Conservation (phyloP, 2,113 vertebrate genomes). For the Microtus richardsoni region DNA sequence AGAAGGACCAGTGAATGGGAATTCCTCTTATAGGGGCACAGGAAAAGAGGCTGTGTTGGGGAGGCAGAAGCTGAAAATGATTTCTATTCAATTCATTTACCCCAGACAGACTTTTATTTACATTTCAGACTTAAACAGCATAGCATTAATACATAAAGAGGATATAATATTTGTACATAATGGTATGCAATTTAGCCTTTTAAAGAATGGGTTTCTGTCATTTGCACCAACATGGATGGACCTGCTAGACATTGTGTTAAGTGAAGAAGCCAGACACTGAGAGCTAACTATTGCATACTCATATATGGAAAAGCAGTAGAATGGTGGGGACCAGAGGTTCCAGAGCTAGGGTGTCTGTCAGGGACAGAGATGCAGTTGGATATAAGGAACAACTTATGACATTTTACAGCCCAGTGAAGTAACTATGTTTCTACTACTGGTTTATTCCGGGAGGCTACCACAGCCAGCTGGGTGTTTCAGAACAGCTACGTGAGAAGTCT, state of each 20-base stretch:
- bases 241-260: background rate
- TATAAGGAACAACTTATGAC: background rate
- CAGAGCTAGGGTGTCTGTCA: background rate
- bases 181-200: background rate
- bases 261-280: too few species aligned
- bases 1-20: background rate
- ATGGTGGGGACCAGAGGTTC: background rate
- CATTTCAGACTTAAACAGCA: background rate
- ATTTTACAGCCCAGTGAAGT: background rate
- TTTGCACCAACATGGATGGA: background rate
- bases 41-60: background rate
- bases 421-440: background rate
- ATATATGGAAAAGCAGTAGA: background rate
- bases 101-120: background rate
- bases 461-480: background rate
- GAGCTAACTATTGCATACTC: background rate
- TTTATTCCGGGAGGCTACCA: background rate
- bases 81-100: background rate
- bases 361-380: background rate
- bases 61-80: rapidly evolving
- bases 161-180: background rate
- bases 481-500: background rate
- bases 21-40: too few species aligned
- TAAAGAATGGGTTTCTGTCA: background rate
- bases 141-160: background rate